Percentiles rank a stretch among this genome's conserved stretches.
Conservation (phyloP, 2,797 vertebrate genomes). For the Meda fulgida region DNA sequence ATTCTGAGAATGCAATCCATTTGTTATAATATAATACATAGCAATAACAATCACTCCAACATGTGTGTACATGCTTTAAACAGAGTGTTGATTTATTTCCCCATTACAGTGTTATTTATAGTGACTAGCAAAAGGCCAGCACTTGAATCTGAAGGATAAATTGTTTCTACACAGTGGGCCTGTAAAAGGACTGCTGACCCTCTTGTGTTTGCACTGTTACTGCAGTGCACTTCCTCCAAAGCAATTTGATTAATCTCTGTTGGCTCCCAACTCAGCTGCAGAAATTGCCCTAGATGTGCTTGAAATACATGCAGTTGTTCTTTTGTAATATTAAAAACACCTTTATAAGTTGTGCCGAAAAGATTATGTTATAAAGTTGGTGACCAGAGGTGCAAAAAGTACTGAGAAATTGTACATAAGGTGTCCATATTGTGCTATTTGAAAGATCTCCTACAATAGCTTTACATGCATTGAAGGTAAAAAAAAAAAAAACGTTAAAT, state of each 20-base stretch:
- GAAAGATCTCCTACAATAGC: neutral
- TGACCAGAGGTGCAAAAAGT: too few species aligned
- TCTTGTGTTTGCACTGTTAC: constrained; percentile 41
- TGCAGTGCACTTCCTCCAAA: constrained; percentile 35
- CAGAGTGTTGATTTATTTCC: constrained; percentile 33
- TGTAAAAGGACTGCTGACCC: constrained; percentile 36
- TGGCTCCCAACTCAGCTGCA: constrained; percentile 3
- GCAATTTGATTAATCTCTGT: constrained; percentile 39
- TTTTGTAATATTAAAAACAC: neutral
- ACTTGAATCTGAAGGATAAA: constrained; percentile 49
- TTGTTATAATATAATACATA: constrained; percentile 16
- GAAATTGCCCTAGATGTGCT: constrained; percentile 11
- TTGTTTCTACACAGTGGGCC: constrained; percentile 37
- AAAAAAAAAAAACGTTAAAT: too few species aligned
- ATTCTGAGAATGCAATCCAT: constrained; percentile 22
- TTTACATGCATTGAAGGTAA: neutral
- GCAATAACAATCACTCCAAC: constrained; percentile 30
- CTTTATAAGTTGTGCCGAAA: neutral
- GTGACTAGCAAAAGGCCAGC: constrained; percentile 29
- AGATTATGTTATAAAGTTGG: neutral
- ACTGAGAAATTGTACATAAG: neutral
- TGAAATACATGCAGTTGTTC: constrained; percentile 24
- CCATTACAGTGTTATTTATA: constrained; percentile 47
- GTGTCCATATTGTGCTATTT: neutral
- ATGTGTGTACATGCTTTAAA: constrained; percentile 26